A percentile compares a stretch with the other conserved stretches of the same genome.
Conservation (phyloP, 2,113 vertebrate genomes). For the Garra rufa region DNA sequence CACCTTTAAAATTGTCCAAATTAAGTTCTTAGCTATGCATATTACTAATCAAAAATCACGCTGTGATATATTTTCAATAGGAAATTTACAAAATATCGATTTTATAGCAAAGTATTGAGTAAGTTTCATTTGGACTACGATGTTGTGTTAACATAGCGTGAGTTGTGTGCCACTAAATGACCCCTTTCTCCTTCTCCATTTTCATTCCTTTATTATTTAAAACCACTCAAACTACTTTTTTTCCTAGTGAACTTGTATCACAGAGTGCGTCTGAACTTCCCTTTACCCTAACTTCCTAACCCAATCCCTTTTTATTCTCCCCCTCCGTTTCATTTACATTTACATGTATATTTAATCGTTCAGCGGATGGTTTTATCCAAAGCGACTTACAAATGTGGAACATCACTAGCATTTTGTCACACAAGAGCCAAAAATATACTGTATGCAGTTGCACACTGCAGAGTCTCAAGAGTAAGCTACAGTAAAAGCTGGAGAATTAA, state of each 20-base stretch:
- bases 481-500: neutral
- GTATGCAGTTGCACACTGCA: neutral
- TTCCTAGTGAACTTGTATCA: neutral
- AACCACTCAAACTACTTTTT: neutral
- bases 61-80: no score
- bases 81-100: no score
- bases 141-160: neutral
- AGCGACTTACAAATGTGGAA: conserved; percentile 33
- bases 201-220: conserved; percentile 47
- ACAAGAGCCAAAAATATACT: conserved; percentile 2
- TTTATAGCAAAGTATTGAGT: neutral
- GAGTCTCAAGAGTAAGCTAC: neutral
- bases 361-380: conserved; percentile 47
- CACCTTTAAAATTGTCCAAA: no score
- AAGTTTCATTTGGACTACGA: neutral
- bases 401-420: conserved; percentile 10
- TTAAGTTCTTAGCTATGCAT: no score
- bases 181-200: conserved; percentile 26
- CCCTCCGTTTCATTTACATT: neutral
- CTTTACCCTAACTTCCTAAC: neutral
- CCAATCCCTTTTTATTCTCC: neutral
- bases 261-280: neutral
- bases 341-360: conserved; percentile 7
- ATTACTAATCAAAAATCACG: no score
- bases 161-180: neutral